Base-by-base conservation (phyloP, 2,797 vertebrate genomes). In the Furcifer pardalis region DNA sequence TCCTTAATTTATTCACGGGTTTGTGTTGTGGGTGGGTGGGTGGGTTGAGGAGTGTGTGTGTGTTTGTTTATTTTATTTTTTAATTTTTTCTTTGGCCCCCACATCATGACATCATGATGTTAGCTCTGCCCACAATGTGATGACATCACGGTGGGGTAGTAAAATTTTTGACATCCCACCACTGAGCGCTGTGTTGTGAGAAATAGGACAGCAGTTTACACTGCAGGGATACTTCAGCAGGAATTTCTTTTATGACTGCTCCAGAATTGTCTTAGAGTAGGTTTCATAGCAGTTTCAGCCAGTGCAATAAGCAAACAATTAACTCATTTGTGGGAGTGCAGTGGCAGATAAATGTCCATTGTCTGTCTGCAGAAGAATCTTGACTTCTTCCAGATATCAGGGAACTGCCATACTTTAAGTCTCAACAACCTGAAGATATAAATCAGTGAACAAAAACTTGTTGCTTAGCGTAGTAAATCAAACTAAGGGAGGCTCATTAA, bases 281-380 rank as follows among this genome's bases (percentile, higher is more conserved):
- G 71, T 84, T 84, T 66, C 44, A 59, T 74, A 80, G 56, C 59
- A 25, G 60, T 30, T 32, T 46, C n/a, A 73, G 35, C 66, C 60
- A 74, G 69, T 4, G 40, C 35, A 85, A 25, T 46, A 80, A 79
- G 35, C 37, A 32, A 49, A 40, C 9, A 69, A 30, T 59, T 78
- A 35, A 46, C 27, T 40, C 5, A 49, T 37, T 42, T 73, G 69
- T 46, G 60, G 44, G 5, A 49, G 59, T 21, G 19, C 27, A 72
- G 42, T 37, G 17, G 17, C 56, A 79, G 76, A 72, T 72, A 37
- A 84, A 73, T 63, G 25, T 9, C 10, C 21, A 35, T 27, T 46
- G 71, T 40, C 15, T n/a, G 42, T 82, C 46, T 40, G 17, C 35
- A 5, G 4, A 40, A 66, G 30, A 23, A 63, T 35, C 4, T 9